Evolutionary conservation across 2,797 vertebrate genomes (phyloP).

Genomic region (Tolypeutes matacus): DNA sequence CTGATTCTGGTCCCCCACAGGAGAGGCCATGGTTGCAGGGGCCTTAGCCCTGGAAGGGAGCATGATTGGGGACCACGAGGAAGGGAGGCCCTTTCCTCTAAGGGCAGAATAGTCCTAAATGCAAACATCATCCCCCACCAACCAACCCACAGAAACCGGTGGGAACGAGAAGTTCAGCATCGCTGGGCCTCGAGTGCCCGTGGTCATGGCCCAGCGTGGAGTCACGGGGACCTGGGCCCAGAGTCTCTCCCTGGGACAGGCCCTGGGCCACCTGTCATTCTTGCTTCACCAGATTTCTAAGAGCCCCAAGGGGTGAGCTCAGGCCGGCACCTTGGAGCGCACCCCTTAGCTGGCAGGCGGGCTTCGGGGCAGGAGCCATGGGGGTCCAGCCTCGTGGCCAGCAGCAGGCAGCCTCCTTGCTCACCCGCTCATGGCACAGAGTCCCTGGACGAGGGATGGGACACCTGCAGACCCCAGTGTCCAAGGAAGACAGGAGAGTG

Average conservation of each 20-base stretch:
- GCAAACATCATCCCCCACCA: background rate
- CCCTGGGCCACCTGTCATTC: background rate
- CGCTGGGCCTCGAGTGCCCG: background rate
- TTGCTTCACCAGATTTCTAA: too few relatives aligned
- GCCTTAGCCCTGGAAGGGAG: background rate
- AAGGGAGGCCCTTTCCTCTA: too few relatives aligned
- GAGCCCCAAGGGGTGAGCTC: too few relatives aligned
- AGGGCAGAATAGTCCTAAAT: background rate
- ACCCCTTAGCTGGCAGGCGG: too few relatives aligned
- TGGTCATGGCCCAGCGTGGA: background rate
- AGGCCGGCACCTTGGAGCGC: too few relatives aligned
- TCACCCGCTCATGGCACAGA: fast-evolving
- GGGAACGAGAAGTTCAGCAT: background rate
- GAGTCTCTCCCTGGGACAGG: too few relatives aligned
- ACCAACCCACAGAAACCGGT: background rate
- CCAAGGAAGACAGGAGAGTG: too few relatives aligned
- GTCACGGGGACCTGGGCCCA: background rate
- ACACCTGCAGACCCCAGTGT: too few relatives aligned
- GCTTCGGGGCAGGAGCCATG: background rate
- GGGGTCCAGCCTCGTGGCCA: fast-evolving
- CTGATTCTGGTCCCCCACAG: background rate
- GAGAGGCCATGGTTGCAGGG: fast-evolving
- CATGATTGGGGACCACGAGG: too few relatives aligned
- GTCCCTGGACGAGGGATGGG: too few relatives aligned
- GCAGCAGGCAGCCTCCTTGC: background rate